Base-by-base conservation (phyloP, 53 echinoderm and acorn worm species). In the Glandiceps talaboti region DNA sequence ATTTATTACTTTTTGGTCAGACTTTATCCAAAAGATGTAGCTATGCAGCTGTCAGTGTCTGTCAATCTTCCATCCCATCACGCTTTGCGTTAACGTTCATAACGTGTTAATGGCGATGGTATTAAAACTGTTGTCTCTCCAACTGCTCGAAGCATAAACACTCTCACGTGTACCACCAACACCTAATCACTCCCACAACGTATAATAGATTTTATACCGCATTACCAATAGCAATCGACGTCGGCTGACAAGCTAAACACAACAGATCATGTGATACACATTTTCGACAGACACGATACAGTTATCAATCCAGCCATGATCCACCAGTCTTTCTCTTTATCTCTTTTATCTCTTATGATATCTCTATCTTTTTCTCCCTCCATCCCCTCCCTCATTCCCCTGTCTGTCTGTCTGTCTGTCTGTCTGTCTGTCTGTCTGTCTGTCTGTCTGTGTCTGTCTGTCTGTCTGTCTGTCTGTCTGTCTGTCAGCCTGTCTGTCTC, bases 391-490 rank as follows among this genome's bases (percentile, higher is more conserved):
- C 20, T 20, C 20, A 20, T 45, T 20, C 20, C 6, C 20, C 64
- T 45, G 64, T 45, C 64, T 45, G 64, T 45, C 64, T 45, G 64
- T 45, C 64, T 45, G 64, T 45, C 64, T 45, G 64, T 45, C 64
- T 45, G 64, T 45, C 64, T 45, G 64, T 45, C 64, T 45, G 64
- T 45, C 64, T 45, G 64, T 45, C 64, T 45, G 64, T 45, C 64
- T 45, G 64, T 45, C 64, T 45, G 64, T 45, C 6, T 45, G 6
- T 45, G 64, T 45, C 64, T 45, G 64, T 45, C 64, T 45, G 64
- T 45, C 64, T 45, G 64, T 45, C 64, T 45, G 64, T 45, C 64
- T 45, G 64, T 45, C 64, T 45, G 64, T 45, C 64, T 45, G 64
- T 45, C 64, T 45, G 6, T 45, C 64, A 12, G 64, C 20, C 64